Evolutionary conservation across 2,113 vertebrate genomes (phyloP).

Genomic region (Lichenostomus cassidix): DNA sequence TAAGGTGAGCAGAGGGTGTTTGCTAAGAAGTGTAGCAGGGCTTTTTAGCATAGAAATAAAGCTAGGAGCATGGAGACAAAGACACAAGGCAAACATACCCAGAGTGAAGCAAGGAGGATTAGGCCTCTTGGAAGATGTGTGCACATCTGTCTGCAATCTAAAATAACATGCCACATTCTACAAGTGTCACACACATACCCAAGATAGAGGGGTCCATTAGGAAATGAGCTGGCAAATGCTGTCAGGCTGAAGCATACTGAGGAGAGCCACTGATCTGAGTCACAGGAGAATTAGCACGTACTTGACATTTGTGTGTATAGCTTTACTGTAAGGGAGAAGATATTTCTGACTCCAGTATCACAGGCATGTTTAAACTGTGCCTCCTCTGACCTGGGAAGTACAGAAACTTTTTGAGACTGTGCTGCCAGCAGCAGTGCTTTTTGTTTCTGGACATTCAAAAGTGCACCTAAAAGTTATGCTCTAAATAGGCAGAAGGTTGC

Average conservation of each 20-base stretch:
- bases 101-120: neutral
- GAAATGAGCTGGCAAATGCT: neutral
- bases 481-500: neutral
- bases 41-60: neutral
- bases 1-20: neutral
- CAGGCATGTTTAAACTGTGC: neutral
- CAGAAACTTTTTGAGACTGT: neutral
- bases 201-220: neutral
- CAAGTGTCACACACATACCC: rapidly evolving
- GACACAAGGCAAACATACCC: neutral
- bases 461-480: neutral
- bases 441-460: neutral
- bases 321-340: neutral
- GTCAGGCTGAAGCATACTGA: neutral
- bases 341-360: neutral
- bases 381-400: neutral
- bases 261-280: neutral
- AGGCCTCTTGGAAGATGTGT: neutral
- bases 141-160: neutral
- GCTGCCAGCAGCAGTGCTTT: neutral
- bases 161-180: neutral
- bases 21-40: neutral
- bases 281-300: neutral
- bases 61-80: neutral
- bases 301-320: neutral